Conservation (phyloP, 1,140 invertebrate species). For the Drosophila nebulosa region DNA sequence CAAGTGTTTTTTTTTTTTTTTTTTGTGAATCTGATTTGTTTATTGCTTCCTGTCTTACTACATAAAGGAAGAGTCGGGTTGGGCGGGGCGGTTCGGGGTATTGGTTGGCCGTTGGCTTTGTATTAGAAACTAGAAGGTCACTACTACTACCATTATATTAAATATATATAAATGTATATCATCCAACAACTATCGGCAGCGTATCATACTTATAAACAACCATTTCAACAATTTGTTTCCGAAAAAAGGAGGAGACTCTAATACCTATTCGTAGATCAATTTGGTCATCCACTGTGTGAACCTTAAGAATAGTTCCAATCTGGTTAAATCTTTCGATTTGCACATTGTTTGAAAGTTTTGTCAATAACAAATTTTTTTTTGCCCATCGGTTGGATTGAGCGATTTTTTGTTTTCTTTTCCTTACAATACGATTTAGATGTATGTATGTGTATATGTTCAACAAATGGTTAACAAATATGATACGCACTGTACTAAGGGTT, state of each 20-base stretch:
- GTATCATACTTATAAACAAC: neutral
- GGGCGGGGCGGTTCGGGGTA: no score
- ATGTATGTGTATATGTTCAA: neutral
- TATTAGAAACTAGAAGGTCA: constrained; percentile 46
- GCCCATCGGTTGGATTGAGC: neutral
- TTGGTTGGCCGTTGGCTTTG: neutral
- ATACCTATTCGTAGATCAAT: neutral
- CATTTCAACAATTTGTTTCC: neutral
- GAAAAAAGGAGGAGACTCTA: no score
- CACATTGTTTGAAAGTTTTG: no score
- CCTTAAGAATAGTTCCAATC: no score
- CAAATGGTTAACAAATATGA: constrained; percentile 6
- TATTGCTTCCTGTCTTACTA: neutral
- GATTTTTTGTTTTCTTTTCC: neutral
- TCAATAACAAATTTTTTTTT: neutral
- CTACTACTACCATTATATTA: constrained; percentile 20
- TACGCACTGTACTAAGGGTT: constrained; percentile 16
- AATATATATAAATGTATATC: neutral
- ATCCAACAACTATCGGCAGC: neutral
- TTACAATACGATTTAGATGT: neutral
- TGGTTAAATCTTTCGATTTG: no score
- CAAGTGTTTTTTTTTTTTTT: constrained; percentile 12
- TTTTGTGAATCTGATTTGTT: neutral
- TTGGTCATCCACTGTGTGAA: no score
- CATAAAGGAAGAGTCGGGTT: neutral